These are phyloP conservation scores for Herpailurus yagouaroundi DNA, from an alignment of 2,113 vertebrate species.

Conservation along the genomic window DNA sequence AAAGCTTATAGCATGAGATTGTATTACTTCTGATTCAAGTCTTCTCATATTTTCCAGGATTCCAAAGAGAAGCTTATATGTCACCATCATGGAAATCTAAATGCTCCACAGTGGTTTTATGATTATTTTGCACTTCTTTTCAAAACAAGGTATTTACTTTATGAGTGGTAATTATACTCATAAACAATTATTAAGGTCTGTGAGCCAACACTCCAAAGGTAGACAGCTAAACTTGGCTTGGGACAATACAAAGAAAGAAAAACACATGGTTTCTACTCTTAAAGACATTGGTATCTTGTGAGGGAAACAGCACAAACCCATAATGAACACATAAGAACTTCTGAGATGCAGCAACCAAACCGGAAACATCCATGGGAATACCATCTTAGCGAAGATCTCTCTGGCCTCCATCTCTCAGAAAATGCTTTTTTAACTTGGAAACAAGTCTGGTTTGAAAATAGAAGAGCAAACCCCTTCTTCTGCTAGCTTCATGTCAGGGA, in stretches of 20 bases:
- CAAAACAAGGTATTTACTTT: not conserved
- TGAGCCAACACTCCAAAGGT: not conserved
- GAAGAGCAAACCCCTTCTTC: not conserved
- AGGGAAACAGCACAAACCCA: not conserved
- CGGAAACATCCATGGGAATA: not conserved
- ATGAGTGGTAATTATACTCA: not conserved
- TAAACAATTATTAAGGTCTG: not conserved
- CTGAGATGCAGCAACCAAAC: not conserved
- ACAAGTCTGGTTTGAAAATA: not conserved
- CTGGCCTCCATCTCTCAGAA: not conserved
- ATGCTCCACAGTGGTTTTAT: not conserved
- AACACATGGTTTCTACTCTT: not conserved
- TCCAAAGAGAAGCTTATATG: not conserved
- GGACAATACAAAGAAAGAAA: not conserved
- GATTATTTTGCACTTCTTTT: not conserved
- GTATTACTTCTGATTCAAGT: not conserved
- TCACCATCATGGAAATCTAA: not conserved
- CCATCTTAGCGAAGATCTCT: not conserved
- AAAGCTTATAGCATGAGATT: not conserved
- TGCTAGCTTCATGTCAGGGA: not conserved
- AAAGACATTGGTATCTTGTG: not conserved
- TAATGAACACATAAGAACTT: not conserved
- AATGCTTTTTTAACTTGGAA: slow-evolving; percentile 31
- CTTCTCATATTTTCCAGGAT: slow-evolving; percentile 5
- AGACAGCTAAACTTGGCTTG: not conserved